Evolutionary conservation across 2,888 invertebrate genomes (phyloP), one percentile per base, ranked within the genome.

Genomic region (Gymnosoma rotundatum): DNA sequence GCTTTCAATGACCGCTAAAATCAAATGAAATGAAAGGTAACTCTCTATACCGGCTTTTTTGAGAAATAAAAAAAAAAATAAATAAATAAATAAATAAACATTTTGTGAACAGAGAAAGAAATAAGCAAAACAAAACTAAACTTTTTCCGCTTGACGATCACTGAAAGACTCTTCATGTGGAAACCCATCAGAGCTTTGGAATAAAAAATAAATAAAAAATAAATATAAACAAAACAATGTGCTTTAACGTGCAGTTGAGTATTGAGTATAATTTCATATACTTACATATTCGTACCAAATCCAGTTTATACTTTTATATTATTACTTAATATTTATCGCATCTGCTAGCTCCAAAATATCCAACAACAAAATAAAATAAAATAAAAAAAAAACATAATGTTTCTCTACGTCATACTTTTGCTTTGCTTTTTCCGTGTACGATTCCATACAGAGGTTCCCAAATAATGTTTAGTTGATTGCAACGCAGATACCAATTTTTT

Each of bases 1-100:
- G 78, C 78, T 86, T 86, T 86, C 86, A 52, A 81, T 86, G 86
- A 81, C 80, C 83, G 78, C 81, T 70, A 86, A 86, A 74, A 56
- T 32, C 20, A 61, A 58, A 72, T 75, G 20, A 61, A 74, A 74
- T 67, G 21, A 52, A 61, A 16, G 25, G 32, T 75, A 58, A 73
- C 42, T 73, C 73, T 78, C 73, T 69, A 67, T 48, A 75, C 75
- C 70, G 66, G 83, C 79, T 72, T 72, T 73, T 16, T 38, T 21
- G 3, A 58, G 20, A 21, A 3, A 52, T 1, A 52, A 18, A 52
- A 1, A 18, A 18, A 9, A n/a, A n/a, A n/a, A n/a, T n/a, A n/a
- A 9, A 25, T n/a, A 25, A 38, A 58, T 14, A 18, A 3, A 52
- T 1, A 52, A 18, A 52, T 7, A 18, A 18, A 9, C 10, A 1